These are phyloP conservation scores for Aphidius gifuensis DNA, from an alignment of 1,140 invertebrate genomes.

Conservation along the genomic window DNA sequence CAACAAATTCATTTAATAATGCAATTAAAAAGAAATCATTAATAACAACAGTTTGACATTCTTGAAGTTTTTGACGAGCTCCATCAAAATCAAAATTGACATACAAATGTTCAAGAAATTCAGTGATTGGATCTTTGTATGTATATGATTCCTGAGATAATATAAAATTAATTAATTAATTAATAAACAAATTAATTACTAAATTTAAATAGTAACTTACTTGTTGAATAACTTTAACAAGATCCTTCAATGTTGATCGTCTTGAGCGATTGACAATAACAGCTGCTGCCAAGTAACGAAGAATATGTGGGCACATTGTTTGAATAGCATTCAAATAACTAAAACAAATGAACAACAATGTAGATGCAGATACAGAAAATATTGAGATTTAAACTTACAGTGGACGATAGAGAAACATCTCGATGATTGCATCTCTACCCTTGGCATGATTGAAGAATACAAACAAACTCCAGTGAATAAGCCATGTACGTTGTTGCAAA, in stretches of 20 bases:
- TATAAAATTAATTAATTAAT: slow-evolving; percentile 16
- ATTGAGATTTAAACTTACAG: slow-evolving; percentile 61
- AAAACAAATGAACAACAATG: background rate
- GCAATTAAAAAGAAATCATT: slow-evolving; percentile 99
- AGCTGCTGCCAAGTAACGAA: slow-evolving; percentile 95
- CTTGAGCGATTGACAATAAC: slow-evolving; percentile 94
- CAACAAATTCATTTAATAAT: slow-evolving; percentile 95
- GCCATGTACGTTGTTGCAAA: slow-evolving; percentile 97
- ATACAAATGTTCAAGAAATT: slow-evolving; percentile 97
- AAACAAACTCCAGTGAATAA: slow-evolving; percentile 99
- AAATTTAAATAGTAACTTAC: too few species aligned
- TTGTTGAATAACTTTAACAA: slow-evolving; percentile 98
- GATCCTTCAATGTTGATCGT: slow-evolving; percentile 89
- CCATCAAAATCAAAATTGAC: slow-evolving; percentile 99
- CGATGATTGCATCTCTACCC: slow-evolving; percentile 94
- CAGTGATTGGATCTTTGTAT: slow-evolving; percentile 97
- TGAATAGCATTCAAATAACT: slow-evolving; percentile 98
- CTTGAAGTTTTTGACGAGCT: slow-evolving; percentile 92
- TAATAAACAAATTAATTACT: background rate
- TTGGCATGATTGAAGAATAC: slow-evolving; percentile 99
- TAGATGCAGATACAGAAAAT: background rate
- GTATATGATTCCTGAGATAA: slow-evolving; percentile 85
- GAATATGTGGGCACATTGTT: slow-evolving; percentile 98
- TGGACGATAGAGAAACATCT: slow-evolving; percentile 94
- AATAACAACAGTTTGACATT: slow-evolving; percentile 91